phyloP scores from a whole-genome alignment of 2,797 vertebrate genomes.

The Enteromius radiatus region DNA sequence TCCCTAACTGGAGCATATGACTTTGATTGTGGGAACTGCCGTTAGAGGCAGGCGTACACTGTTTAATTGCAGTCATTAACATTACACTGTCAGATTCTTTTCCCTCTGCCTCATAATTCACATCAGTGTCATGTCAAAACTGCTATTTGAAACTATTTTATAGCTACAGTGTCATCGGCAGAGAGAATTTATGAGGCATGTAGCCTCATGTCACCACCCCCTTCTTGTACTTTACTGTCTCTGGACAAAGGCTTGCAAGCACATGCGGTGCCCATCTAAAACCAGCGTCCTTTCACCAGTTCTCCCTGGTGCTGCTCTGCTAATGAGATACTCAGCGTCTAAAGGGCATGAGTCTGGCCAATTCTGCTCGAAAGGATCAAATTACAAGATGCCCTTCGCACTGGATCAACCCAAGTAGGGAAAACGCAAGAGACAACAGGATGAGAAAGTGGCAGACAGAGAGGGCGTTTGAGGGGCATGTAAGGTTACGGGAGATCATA shows the following conservation, averaged over 20 bases:
- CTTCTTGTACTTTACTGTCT: constrained; percentile 8
- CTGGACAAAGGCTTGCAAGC: constrained; percentile 4
- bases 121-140: not conserved
- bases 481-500: constrained; percentile 62
- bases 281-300: constrained; percentile 24
- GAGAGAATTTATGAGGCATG: constrained; percentile 45
- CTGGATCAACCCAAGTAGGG: not conserved
- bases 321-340: constrained; percentile 29
- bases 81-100: not conserved
- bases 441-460: constrained; percentile 32
- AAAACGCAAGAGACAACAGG: constrained; percentile 44
- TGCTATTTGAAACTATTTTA: constrained; percentile 53
- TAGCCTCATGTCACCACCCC: constrained; percentile 48
- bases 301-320: not conserved
- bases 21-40: not conserved
- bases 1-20: not conserved
- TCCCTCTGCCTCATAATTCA: not conserved
- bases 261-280: not conserved
- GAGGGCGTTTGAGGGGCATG: constrained; percentile 57
- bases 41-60: not conserved
- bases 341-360: constrained; percentile 1
- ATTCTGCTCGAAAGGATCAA: not conserved
- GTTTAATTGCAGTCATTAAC: not conserved
- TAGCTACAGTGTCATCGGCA: constrained; percentile 37
- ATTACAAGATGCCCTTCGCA: not conserved